Evolutionary conservation across 2,888 invertebrate species (phyloP), one percentile per base, ranked within the genome.

Genomic region (Didymodactylos carnosus): DNA sequence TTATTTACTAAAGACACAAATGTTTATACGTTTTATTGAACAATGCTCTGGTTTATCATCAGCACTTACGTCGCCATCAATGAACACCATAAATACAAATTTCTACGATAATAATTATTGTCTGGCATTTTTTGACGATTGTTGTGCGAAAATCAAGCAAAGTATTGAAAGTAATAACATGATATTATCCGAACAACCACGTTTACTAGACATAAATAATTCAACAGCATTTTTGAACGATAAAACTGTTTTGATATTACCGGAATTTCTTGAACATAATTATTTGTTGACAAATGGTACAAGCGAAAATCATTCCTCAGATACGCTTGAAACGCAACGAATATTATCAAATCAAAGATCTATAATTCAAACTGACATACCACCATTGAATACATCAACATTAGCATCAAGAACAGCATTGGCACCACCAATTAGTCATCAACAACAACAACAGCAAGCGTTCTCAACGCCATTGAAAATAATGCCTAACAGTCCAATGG

Each of bases 21-120:
- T 93, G 90, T 97, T 95, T 85, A 93, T 92, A 77, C 88, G 94
- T 72, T 98, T 99, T 84, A 95, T 99, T 77, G 97, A 98, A 84
- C 97, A 98, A 83, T 87, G 97, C 27, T 94, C 94, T 78, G 97
- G 98, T 84, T 93, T 95, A 0, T 93, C 94, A n/a, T 62, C 62
- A 4, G 35, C 35, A 10, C 43, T n/a, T 40, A 62, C 62, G 92
- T 92, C 76, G 92, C 92, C 70, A 85, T 98, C 75, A 92, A 91
- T 19, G 93, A 93, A 84, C 98, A 98, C 81, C 98, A 98, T 83
- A 95, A 98, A 81, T 97, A 95, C 82, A 89, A 91, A 90, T 81
- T 77, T 82, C 8, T 79, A 80, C 51, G 19, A 0, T 25, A 51
- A 72, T 49, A 46, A 70, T 70, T 41, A 41, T 40, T 27, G 40